Percentiles rank a stretch among this genome's conserved stretches.
Conservation (phyloP, 2,888 invertebrate species). For the Geophilus truncorum region DNA sequence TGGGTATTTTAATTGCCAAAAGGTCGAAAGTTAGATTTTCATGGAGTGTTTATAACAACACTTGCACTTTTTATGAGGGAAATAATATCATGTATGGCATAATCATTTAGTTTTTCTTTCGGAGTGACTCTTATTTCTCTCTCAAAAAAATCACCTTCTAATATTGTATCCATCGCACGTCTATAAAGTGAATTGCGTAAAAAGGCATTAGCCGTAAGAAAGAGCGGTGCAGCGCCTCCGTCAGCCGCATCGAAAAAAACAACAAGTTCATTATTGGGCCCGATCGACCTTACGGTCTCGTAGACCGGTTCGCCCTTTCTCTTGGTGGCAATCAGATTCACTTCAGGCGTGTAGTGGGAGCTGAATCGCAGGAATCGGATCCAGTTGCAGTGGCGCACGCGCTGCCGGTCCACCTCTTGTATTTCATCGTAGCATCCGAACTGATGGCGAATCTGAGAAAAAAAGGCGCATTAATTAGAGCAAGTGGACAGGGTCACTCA, state of each 20-base stretch:
- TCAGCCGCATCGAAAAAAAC: slow-evolving; percentile 62
- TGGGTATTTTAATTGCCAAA: too few relatives aligned
- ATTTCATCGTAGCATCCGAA: slow-evolving; percentile 88
- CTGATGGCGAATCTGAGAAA: slow-evolving; percentile 70
- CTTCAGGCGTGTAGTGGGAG: slow-evolving; percentile 64
- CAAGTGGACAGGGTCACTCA: neutral
- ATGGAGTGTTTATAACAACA: too few relatives aligned
- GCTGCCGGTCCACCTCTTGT: slow-evolving; percentile 63
- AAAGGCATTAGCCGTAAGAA: slow-evolving; percentile 65
- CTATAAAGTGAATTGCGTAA: slow-evolving; percentile 71
- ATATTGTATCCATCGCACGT: slow-evolving; percentile 83
- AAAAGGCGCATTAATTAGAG: neutral
- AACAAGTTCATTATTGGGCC: slow-evolving; percentile 80
- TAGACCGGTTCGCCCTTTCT: slow-evolving; percentile 83
- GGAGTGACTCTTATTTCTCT: too few relatives aligned
- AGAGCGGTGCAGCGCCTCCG: slow-evolving; percentile 59
- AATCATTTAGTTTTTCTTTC: neutral
- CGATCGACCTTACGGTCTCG: slow-evolving; percentile 77
- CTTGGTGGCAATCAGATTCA: slow-evolving; percentile 84
- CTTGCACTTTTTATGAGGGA: too few relatives aligned
- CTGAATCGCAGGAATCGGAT: slow-evolving; percentile 80
- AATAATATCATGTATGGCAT: too few relatives aligned
- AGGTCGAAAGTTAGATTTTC: too few relatives aligned
- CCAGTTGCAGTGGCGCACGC: slow-evolving; percentile 90
- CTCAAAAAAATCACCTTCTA: slow-evolving; percentile 82